A percentile compares a stretch with the other conserved stretches of the same genome.
Conservation (phyloP, 1,140 invertebrate species). For the Drosophila serrata region DNA sequence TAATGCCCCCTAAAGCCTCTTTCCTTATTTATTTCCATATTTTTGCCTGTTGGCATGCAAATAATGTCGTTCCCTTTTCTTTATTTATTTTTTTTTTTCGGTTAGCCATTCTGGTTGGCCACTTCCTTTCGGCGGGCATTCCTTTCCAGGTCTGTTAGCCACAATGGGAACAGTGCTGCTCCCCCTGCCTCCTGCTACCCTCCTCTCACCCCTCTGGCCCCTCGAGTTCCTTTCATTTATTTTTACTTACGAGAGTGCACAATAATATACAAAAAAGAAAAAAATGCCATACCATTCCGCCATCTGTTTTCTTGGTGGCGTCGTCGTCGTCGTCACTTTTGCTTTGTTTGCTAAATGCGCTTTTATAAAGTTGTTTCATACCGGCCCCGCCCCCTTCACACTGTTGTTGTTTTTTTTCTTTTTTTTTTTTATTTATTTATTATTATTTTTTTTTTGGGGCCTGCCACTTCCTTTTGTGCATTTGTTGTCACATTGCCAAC, state of each 20-base stretch:
- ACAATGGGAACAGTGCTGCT: constrained; percentile 59
- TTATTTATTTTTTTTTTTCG: constrained; percentile 37
- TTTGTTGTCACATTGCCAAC: constrained; percentile 64
- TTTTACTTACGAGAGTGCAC: constrained; percentile 45
- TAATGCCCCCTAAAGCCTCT: neutral
- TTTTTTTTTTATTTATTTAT: constrained; percentile 8
- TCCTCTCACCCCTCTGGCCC: neutral
- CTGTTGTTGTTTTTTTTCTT: constrained; percentile 7
- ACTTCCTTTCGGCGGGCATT: constrained; percentile 68
- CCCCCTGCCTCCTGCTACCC: constrained; percentile 5
- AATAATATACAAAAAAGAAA: constrained; percentile 48
- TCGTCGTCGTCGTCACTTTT: constrained; percentile 56
- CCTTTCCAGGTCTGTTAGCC: constrained; percentile 60
- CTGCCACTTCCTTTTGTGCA: constrained; percentile 72
- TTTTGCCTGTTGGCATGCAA: constrained; percentile 51
- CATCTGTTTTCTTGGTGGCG: constrained; percentile 68
- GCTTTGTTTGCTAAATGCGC: constrained; percentile 80
- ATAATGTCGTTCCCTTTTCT: constrained; percentile 29
- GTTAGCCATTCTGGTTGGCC: constrained; percentile 32
- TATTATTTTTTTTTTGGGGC: constrained; percentile 32
- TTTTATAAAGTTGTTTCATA: constrained; percentile 69
- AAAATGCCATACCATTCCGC: constrained; percentile 73
- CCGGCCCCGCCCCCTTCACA: constrained; percentile 14
- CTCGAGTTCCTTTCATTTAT: constrained; percentile 21
- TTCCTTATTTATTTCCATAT: neutral